These are phyloP conservation scores for Flexamia atlantica DNA, from an alignment of 2,888 invertebrate genomes.

Conservation along the genomic window DNA sequence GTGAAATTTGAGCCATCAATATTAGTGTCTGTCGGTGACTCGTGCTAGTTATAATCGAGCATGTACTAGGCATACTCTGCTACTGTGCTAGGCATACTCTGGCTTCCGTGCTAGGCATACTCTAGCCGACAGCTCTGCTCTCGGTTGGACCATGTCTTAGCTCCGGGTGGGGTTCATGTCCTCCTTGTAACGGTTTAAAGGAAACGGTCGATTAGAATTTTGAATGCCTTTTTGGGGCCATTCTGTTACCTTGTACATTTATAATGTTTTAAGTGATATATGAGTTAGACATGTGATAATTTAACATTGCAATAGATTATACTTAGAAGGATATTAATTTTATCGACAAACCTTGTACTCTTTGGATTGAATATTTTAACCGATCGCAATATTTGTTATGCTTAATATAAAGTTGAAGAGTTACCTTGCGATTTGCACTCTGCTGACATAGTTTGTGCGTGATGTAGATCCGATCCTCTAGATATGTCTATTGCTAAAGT, in stretches of 20 bases:
- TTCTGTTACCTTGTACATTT: slow-evolving; percentile 59
- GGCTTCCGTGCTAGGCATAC: slow-evolving; percentile 9
- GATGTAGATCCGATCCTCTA: neutral
- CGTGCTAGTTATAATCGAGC: too few relatives aligned
- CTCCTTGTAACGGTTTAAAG: neutral
- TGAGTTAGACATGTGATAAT: slow-evolving; percentile 53
- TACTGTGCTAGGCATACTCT: too few relatives aligned
- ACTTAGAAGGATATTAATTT: slow-evolving; percentile 36
- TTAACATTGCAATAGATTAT: slow-evolving; percentile 57
- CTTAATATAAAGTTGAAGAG: slow-evolving; percentile 21
- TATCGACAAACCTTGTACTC: slow-evolving; percentile 4
- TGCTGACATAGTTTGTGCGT: neutral
- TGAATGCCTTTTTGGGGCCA: slow-evolving; percentile 18
- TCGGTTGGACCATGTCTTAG: slow-evolving; percentile 44
- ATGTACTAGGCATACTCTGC: too few relatives aligned
- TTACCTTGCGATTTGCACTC: slow-evolving; percentile 23
- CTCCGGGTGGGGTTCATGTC: neutral
- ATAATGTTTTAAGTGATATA: slow-evolving; percentile 54
- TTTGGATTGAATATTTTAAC: slow-evolving; percentile 39
- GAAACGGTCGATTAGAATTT: slow-evolving; percentile 34
- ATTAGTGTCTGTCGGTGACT: neutral
- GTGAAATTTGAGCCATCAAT: slow-evolving; percentile 11
- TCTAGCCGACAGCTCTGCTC: slow-evolving; percentile 18
- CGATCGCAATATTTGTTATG: slow-evolving; percentile 25
- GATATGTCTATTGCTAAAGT: slow-evolving; percentile 1